Conservation (phyloP, 2,113 vertebrate genomes). For the Aix galericulata region DNA sequence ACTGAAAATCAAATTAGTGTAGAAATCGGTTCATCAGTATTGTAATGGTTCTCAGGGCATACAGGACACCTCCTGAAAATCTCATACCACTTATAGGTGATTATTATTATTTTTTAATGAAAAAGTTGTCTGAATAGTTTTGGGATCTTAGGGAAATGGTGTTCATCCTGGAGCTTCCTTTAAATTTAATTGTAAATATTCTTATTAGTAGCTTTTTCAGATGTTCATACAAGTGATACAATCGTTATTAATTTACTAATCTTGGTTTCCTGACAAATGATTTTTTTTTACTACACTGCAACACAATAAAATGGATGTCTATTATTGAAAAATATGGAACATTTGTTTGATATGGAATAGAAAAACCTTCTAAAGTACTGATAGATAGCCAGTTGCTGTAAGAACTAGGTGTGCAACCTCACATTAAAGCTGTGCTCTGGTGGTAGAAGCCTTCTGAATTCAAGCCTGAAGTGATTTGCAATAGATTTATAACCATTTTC, state of each 20-base stretch:
- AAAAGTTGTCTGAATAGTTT: neutral
- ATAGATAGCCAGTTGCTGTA: neutral
- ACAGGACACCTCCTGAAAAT: neutral
- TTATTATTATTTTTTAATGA: neutral
- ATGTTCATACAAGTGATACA: neutral
- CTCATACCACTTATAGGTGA: neutral
- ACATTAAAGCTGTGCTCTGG: neutral
- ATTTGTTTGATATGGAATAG: neutral
- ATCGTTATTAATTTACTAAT: neutral
- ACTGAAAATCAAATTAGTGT: neutral
- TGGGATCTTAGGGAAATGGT: neutral
- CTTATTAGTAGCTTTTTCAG: neutral
- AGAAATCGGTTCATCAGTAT: neutral
- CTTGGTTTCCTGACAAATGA: neutral
- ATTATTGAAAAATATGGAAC: neutral
- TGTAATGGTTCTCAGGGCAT: neutral
- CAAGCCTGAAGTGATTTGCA: neutral
- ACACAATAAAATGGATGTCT: neutral
- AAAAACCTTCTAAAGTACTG: neutral
- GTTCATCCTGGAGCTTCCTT: neutral
- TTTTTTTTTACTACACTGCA: neutral
- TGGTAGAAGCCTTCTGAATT: neutral
- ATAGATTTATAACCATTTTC: neutral
- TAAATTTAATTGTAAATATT: neutral
- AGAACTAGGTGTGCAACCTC: neutral